phyloP scores from a whole-genome alignment of 2,888 invertebrate genomes.

The Strigamia transsilvanica region DNA sequence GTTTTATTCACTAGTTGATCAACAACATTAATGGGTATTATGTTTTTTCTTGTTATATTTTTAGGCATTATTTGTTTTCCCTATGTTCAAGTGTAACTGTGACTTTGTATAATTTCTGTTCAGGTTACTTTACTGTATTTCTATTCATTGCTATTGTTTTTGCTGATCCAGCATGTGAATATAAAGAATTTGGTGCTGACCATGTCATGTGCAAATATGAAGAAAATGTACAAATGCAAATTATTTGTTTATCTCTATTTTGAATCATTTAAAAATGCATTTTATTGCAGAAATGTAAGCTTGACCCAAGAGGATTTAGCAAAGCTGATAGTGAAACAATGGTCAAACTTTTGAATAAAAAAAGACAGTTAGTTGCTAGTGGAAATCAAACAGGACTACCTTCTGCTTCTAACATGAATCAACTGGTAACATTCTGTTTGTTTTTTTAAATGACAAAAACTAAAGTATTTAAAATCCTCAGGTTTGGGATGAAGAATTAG shows the following conservation, averaged over 20 bases:
- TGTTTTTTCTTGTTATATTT: no score
- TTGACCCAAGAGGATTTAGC: no score
- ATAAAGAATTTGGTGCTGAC: not conserved
- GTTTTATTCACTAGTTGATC: no score
- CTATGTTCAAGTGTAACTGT: no score
- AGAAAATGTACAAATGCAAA: not conserved
- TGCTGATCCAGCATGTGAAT: not conserved
- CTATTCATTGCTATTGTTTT: not conserved
- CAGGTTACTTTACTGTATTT: no score
- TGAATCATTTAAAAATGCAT: no score
- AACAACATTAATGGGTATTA: no score
- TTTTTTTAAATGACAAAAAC: not conserved
- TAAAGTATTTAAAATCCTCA: not conserved
- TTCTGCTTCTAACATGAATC: conserved; percentile 7
- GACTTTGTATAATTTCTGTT: no score
- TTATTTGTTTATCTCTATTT: no score
- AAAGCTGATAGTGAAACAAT: no score
- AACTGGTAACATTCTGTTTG: not conserved
- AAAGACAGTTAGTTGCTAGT: conserved; percentile 7
- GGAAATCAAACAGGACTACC: conserved; percentile 8
- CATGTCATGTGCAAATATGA: not conserved
- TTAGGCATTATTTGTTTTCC: no score
- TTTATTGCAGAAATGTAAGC: no score
- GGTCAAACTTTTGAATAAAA: not conserved
- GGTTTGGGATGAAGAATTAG: conserved; percentile 41